These are phyloP conservation scores for Girardia tigrina DNA, from an alignment of 2,888 invertebrate genomes.

Conservation along the genomic window DNA sequence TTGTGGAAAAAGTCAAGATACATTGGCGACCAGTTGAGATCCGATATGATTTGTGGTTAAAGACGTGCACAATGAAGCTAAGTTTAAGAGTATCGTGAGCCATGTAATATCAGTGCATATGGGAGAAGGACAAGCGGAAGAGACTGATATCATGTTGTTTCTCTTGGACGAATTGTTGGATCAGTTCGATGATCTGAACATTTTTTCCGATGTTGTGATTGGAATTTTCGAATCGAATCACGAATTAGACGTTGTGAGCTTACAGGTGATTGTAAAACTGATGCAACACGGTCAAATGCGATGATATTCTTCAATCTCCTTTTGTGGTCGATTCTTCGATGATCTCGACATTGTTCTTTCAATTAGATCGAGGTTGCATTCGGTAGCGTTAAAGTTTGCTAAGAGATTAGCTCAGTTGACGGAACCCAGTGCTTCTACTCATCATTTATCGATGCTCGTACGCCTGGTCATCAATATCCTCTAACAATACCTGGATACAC, in stretches of 20 bases:
- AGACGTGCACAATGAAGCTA: slow-evolving; percentile 74
- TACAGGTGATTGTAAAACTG: neutral
- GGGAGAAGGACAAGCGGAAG: slow-evolving; percentile 54
- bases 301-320: no score
- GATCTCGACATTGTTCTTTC: neutral
- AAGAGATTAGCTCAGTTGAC: neutral
- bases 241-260: neutral
- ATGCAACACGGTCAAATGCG: neutral
- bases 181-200: neutral
- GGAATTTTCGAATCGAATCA: neutral
- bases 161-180: neutral
- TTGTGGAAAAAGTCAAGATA: no score
- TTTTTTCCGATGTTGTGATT: neutral
- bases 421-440: neutral
- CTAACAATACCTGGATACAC: neutral
- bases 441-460: neutral
- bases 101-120: slow-evolving; percentile 87
- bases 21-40: no score
- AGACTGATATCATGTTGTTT: slow-evolving; percentile 55
- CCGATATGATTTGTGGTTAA: slow-evolving; percentile 99
- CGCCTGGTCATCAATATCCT: neutral
- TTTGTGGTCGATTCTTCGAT: neutral
- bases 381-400: neutral
- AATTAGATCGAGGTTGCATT: neutral
- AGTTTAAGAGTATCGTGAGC: slow-evolving; percentile 65